Evolutionary conservation across 2,888 invertebrate species (phyloP), one percentile per base, ranked within the genome.

Genomic region (Camponotus fellah): DNA sequence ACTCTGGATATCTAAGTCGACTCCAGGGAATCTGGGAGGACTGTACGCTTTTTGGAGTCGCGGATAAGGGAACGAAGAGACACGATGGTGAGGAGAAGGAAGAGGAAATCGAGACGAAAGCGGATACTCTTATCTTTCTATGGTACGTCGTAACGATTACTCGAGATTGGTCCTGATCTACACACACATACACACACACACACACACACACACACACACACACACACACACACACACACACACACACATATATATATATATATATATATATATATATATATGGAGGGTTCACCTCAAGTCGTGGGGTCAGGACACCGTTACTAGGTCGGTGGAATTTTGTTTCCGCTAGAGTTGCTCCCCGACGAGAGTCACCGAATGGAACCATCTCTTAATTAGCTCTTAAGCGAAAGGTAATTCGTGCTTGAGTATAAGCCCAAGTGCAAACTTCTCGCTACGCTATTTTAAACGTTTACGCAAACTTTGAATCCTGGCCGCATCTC

Each of bases 101-200:
- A 68, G 71, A 82, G 58, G 49, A 86, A 82, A 86, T 86, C 82
- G 89, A 83, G 82, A 82, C 66, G 84, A 79, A 89, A 88, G 85
- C 85, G 89, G 49, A 91, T 89, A 89, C 89, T 92, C 92, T 92
- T 93, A 93, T 93, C 93, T 92, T 89, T 91, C 91, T 89, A 90
- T 88, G 89, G 86, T 88, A 91, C 91, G 89, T 93, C 92, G 91
- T 93, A 92, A 93, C 92, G 92, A 92, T 93, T 93, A 93, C 92
- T 89, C 84, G 72, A 72, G 90, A 86, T 91, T 88, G 85, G 90
- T 88, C 86, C 37, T 80, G 26, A 26, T 90, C 91, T 92, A 91
- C 91, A 3, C n/a, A 40, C 21, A 65, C 21, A 40, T n/a, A n/a
- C 40, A 10, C 40, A 26, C 26, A 26, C 26, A 26, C 26, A 26